Base-by-base conservation (phyloP, 2,113 vertebrate species). In the Piprites chloris region DNA sequence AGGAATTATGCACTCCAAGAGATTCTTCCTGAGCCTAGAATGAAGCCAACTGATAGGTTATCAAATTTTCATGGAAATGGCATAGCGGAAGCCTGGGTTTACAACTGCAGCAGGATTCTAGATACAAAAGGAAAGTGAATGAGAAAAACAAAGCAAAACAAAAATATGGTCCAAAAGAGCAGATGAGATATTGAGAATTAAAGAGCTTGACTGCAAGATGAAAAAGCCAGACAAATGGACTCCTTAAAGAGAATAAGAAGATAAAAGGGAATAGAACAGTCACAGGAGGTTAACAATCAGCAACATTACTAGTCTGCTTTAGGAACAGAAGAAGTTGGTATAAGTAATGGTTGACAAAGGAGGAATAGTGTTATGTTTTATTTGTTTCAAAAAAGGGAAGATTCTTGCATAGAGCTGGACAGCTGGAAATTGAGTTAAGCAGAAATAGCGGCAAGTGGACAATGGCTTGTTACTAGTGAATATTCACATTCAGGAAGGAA, bases 401-500 rank as follows among this genome's bases (percentile, higher is more conserved):
- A 52, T 69, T 89, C 58, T 76, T 82, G 23, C 8, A 11, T 19
- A 58, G 46, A 79, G 28, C 15, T 79, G 63, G 63, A 76, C 87
- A 96, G 78, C 77, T 97, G 85, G 91, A 87, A 87, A 87, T 32
- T 49, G 74, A 90, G 61, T 96, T 94, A 94, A 79, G 89, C 58
- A 95, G 78, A 93, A 93, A 87, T 5, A 83, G 67, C 1, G 21
- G 41, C 81, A 68, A 69, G 41, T 24, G 65, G 85, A 91, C 95
- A 96, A 91, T 79, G 63, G 77, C 41, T 78, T 72, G 84, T 87
- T 91, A 91, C 66, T 49, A 87, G 73, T 87, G 77, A 96, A 93
- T 91, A 92, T 78, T 89, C 84, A 49, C 84, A 95, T 89, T 96
- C 89, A 96, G 93, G 93, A 95, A 95, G 89, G 83, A 94, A 91